Base-by-base conservation (phyloP, 2,888 invertebrate genomes). In the Ormyrus rosae region DNA sequence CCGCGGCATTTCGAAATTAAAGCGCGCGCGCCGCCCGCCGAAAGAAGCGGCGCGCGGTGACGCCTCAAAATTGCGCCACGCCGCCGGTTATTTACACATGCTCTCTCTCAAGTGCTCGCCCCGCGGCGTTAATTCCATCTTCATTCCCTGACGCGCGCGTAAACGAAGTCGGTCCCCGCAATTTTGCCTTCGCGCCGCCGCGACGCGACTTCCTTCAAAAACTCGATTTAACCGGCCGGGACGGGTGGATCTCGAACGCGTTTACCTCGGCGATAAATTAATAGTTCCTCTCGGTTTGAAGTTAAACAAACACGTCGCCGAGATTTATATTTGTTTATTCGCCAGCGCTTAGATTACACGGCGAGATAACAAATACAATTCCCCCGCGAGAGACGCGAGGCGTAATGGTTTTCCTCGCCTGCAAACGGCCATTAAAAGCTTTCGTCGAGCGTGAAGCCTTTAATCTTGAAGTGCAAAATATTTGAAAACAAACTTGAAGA, bases 71-170 rank as follows among this genome's bases (percentile, higher is more conserved):
- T 81, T 81, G 73, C 73, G 73, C 80, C 83, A 82, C 69, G 61
- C 61, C 19, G 34, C 34, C 75, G 55, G 63, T 82, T 83, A 83
- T 82, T 83, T 83, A 82, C 79, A 76, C 77, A 58, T 70, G 58
- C 74, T 13, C 13, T 13, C 13, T 13, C 13, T 65, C 75, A 72
- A 74, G 77, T 69, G 69, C 70, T 64, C 53, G 58, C 50, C 50
- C 58, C 71, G 55, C 73, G 68, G 55, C 78, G 78, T 78, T 81
- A 81, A 83, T 81, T 79, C 78, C 69, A 71, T 68, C 64, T 80
- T 78, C 78, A 53, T 78, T 67, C 68, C 46, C 70, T 78, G 81
- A 82, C 70, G 81, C 69, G 55, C 69, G 55, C 13, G 34, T 2
- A 34, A 34, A 34, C 71, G 19, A 63, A 64, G 55, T 45, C 48